Conservation (phyloP, 2,797 vertebrate species). For the Fratercula arctica region DNA sequence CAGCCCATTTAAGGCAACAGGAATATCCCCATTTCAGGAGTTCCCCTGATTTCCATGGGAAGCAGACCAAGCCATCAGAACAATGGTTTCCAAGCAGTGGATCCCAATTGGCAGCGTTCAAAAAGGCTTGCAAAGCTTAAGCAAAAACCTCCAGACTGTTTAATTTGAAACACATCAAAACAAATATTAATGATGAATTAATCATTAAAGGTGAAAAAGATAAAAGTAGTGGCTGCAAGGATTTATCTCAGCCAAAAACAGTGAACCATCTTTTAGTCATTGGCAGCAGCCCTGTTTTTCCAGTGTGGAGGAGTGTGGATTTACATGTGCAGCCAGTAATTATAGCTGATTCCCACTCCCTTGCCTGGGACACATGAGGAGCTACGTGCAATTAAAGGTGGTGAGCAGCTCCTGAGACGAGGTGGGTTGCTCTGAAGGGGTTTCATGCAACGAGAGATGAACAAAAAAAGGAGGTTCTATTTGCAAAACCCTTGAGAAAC, state of each 20-base stretch:
- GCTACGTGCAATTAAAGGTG: neutral
- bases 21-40: neutral
- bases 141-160: constrained; percentile 41
- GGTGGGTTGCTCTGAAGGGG: neutral
- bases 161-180: constrained; percentile 48
- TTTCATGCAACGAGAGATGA: neutral
- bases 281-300: constrained; percentile 11
- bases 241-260: neutral
- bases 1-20: neutral
- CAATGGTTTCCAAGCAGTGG: fast-evolving
- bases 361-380: neutral
- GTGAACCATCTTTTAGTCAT: neutral
- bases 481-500: neutral
- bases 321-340: constrained; percentile 19
- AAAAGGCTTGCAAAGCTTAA: neutral
- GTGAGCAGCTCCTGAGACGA: neutral
- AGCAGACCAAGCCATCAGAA: neutral
- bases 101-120: neutral
- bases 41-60: neutral
- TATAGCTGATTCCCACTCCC: constrained; percentile 2
- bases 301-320: constrained; percentile 23
- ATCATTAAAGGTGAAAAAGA: constrained; percentile 48
- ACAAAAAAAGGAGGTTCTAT: neutral
- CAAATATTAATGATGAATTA: constrained; percentile 38
- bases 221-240: constrained; percentile 7